Conservation (phyloP, 2,113 vertebrate genomes). For the Sula dactylatra region DNA sequence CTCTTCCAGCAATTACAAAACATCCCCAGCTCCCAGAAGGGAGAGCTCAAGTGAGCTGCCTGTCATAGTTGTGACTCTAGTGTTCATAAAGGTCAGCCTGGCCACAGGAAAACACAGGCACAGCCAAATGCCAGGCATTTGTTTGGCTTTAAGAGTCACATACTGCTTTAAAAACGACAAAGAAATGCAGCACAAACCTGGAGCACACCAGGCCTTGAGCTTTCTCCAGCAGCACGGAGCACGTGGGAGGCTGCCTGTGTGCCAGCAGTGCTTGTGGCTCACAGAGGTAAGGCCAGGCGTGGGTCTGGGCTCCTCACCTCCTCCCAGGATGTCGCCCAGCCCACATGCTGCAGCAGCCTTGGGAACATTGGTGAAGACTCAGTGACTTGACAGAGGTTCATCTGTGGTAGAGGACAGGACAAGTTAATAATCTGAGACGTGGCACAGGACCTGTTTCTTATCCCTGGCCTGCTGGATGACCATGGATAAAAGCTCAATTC, state of each 20-base stretch:
- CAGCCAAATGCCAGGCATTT: constrained; percentile 5
- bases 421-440: not conserved
- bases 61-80: not conserved
- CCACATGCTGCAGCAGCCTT: not conserved
- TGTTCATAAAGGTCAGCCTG: constrained; percentile 47
- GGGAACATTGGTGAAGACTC: not conserved
- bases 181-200: not conserved
- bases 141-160: not conserved
- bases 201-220: not conserved
- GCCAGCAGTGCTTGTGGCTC: not conserved
- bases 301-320: not conserved
- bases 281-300: not conserved
- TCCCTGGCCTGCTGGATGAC: not conserved
- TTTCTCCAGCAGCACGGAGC: not conserved
- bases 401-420: not conserved
- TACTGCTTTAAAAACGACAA: constrained; percentile 12
- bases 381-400: not conserved
- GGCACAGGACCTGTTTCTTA: not conserved
- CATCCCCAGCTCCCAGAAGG: not conserved
- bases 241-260: not conserved
- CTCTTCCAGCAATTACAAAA: constrained; percentile 48
- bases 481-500: not conserved
- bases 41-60: constrained; percentile 24
- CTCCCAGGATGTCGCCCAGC: not conserved
- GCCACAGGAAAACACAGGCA: constrained; percentile 11